Conservation (phyloP, 2,888 invertebrate species). For the Calliopum simillimum region DNA sequence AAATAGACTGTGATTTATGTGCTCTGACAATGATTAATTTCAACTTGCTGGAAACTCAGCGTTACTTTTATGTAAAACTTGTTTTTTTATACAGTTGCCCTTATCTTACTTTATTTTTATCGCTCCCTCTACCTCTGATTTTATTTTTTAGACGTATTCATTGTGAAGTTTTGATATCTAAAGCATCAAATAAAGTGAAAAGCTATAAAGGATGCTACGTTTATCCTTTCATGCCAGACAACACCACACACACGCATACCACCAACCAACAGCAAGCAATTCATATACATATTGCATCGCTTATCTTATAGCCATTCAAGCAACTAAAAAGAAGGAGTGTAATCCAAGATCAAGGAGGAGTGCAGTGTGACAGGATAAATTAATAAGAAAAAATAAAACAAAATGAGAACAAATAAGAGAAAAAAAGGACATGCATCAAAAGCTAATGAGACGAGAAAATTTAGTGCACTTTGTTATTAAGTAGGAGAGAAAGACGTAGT, state of each 20-base stretch:
- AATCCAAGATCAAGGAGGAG: slow-evolving; percentile 2
- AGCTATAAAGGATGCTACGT: neutral
- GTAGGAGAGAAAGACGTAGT: too few species aligned
- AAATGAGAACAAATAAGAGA: too few species aligned
- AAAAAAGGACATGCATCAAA: too few species aligned
- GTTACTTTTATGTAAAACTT: slow-evolving; percentile 42
- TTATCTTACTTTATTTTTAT: slow-evolving; percentile 21
- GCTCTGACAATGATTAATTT: slow-evolving; percentile 55
- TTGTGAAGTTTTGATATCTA: slow-evolving; percentile 8
- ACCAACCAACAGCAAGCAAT: neutral
- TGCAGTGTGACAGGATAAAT: neutral
- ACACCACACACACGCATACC: neutral
- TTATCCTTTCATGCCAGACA: too few species aligned
- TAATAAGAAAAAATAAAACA: too few species aligned
- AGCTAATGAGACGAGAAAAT: too few species aligned
- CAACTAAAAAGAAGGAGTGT: neutral
- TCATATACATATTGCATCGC: neutral
- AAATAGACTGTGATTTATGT: slow-evolving; percentile 50
- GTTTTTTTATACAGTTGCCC: slow-evolving; percentile 34
- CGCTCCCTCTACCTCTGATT: slow-evolving; percentile 2
- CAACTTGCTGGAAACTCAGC: slow-evolving; percentile 34
- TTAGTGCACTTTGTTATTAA: too few species aligned
- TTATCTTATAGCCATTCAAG: neutral
- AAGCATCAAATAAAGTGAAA: slow-evolving; percentile 23
- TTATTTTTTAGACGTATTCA: neutral